Evolutionary conservation across 2,888 invertebrate genomes (phyloP).

Genomic region (Ornithoptera alexandrae): DNA sequence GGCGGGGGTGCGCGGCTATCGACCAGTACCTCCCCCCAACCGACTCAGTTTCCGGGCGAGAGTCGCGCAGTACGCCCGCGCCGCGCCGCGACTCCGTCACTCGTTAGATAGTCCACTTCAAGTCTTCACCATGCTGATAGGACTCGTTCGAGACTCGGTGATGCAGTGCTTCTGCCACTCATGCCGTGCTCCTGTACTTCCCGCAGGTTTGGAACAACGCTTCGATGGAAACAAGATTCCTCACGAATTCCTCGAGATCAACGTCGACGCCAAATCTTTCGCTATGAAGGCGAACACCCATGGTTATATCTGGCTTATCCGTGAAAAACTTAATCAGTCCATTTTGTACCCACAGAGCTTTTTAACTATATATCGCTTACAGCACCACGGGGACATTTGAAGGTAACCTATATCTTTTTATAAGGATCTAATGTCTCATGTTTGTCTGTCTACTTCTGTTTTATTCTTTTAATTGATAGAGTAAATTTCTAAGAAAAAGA

Average conservation of each 20-base stretch:
- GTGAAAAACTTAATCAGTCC: slow-evolving; percentile 14
- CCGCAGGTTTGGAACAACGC: slow-evolving; percentile 82
- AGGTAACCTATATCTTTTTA: slow-evolving; percentile 26
- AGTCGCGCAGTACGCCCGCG: slow-evolving; percentile 82
- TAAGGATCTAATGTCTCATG: slow-evolving; percentile 17
- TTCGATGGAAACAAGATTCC: slow-evolving; percentile 35
- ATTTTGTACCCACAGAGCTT: slow-evolving; percentile 24
- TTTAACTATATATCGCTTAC: slow-evolving; percentile 29
- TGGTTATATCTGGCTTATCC: slow-evolving; percentile 34
- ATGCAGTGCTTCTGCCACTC: slow-evolving; percentile 97
- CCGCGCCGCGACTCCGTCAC: slow-evolving; percentile 73
- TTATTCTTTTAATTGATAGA: not conserved
- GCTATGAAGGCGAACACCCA: slow-evolving; percentile 56
- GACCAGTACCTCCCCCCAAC: slow-evolving; percentile 81
- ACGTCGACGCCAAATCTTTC: slow-evolving; percentile 53
- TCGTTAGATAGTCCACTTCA: slow-evolving; percentile 74
- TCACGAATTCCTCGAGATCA: slow-evolving; percentile 37
- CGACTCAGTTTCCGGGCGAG: slow-evolving; percentile 80
- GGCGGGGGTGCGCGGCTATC: slow-evolving; percentile 76
- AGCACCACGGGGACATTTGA: slow-evolving; percentile 9
- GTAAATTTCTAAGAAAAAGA: not conserved
- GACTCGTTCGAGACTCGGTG: slow-evolving; percentile 93
- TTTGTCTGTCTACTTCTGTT: slow-evolving; percentile 10
- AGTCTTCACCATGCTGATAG: slow-evolving; percentile 88
- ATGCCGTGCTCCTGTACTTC: slow-evolving; percentile 90